Evolutionary conservation across 2,113 vertebrate species (phyloP), one percentile per base, ranked within the genome.

Genomic region (Crotalus helleri): DNA sequence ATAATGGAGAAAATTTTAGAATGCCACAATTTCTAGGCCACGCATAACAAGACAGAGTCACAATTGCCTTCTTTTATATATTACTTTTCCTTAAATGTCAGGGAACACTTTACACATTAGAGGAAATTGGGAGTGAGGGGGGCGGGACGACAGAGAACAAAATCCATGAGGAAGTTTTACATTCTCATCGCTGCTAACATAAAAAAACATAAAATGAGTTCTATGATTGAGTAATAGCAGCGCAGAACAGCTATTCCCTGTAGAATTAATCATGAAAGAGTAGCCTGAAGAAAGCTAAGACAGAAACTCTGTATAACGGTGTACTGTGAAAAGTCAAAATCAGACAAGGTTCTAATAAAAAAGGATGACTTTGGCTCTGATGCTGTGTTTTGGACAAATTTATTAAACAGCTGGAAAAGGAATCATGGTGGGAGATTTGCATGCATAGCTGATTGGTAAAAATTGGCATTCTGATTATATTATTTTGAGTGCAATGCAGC

Each of bases 61-160:
- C 92, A 85, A 92, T 95, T 91, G 39, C 44, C 51, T 93, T 61
- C 44, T 81, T 96, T 89, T 93, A 95, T 94, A 94, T 87, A 92
- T 44, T 54, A 53, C 26, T 89, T 58, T 92, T 91, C 93, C 88
- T 91, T 91, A 93, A 91, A 89, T 89, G 90, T 93, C 90, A 93
- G 85, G 49, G 89, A 15, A 0, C 46, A 24, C 12, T 95, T 94
- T 49, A 93, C 23, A 0, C 85, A 89, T 33, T 81, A 88, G 93
- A 96, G 91, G 8, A 95, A 95, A 91, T n/a, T 0, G 93, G 9
- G 46, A 24, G 55, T 15, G 0, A 39, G 39, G 39, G 46, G 93
- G 11, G 46, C 15, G 33, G 89, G 58, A 81, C 59, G 2, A 93
- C 39, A 91, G 89, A 94, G 64, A 49, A 90, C 90, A 91, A 49